A percentile compares a stretch with the other conserved stretches of the same genome.
Conservation (phyloP, 2,888 invertebrate genomes). For the Rhodophaea formosa region DNA sequence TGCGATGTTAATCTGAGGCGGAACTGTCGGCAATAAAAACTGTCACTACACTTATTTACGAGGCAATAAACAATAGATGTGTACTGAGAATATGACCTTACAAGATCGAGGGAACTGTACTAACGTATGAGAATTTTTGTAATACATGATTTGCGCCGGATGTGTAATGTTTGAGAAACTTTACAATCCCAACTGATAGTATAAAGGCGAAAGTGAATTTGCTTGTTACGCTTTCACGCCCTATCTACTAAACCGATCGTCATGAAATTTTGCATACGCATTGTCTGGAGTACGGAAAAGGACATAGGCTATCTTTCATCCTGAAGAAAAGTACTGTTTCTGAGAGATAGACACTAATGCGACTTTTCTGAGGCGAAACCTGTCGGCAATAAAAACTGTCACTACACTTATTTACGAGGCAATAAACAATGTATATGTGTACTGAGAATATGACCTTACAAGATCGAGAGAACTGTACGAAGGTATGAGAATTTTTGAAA, state of each 20-base stretch:
- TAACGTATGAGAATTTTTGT: neutral
- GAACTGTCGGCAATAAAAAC: constrained; percentile 69
- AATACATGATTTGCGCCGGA: neutral
- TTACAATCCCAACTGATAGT: too few relatives aligned
- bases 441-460: constrained; percentile 7
- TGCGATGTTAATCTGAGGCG: constrained; percentile 69
- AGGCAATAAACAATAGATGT: constrained; percentile 59
- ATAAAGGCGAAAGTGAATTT: too few relatives aligned
- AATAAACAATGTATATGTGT: constrained; percentile 56
- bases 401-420: constrained; percentile 70
- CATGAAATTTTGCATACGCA: too few relatives aligned
- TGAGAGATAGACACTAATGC: too few relatives aligned
- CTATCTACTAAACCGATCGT: too few relatives aligned
- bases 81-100: constrained; percentile 10
- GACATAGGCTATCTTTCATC: too few relatives aligned
- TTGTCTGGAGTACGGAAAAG: too few relatives aligned
- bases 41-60: constrained; percentile 73
- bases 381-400: constrained; percentile 73
- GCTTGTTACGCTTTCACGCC: too few relatives aligned
- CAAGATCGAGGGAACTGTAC: neutral
- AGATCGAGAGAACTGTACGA: neutral
- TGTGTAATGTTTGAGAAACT: neutral
- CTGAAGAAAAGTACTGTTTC: too few relatives aligned
- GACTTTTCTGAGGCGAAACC: constrained; percentile 69
- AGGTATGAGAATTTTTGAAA: neutral